Base-by-base conservation (phyloP, 23 tunicate genomes). In the Trididemnum nubilum region DNA sequence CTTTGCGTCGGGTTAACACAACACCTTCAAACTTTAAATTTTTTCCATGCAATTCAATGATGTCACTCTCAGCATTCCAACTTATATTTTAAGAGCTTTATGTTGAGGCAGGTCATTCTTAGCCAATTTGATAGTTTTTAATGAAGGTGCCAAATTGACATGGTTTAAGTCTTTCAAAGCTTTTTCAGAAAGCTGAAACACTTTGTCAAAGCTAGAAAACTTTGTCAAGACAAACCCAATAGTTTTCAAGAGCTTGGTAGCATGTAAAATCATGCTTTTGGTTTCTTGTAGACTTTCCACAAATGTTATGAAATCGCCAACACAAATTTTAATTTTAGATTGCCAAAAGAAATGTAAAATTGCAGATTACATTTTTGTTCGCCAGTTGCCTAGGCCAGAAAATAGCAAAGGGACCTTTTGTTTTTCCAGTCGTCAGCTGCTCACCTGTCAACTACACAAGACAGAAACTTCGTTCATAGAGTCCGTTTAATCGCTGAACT, bases 171-270 rank as follows among this genome's bases (percentile, higher is more conserved):
- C 74, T 34, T 69, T n/a, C 26, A 69, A 29, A 7, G 32, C 38
- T 2, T 33, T 12, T 2, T 9, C 9, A 32, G 37, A 69, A 69
- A 28, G n/a, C 74, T 69, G 38, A 5, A 27, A n/a, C n/a, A n/a
- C n/a, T n/a, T n/a, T n/a, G n/a, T n/a, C n/a, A n/a, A n/a, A n/a
- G n/a, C n/a, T n/a, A n/a, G n/a, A n/a, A n/a, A 69, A 69, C 74
- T 69, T 69, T 36, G 74, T 69, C 9, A 69, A 37, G 9, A 33
- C 26, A 33, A 69, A 69, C n/a, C 74, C 74, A 5, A 37, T 69
- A 4, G 74, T 30, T 21, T 9, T 37, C 37, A 69, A 5, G 26
- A 5, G 22, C 4, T 34, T 32, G 36, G 29, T 15, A 37, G 37
- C 32, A 28, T 37, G 2, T 9, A 5, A 5, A 69, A 15, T 4